These are phyloP conservation scores for Phaedon cochleariae DNA, from an alignment of 2,888 invertebrate genomes.

Conservation along the genomic window DNA sequence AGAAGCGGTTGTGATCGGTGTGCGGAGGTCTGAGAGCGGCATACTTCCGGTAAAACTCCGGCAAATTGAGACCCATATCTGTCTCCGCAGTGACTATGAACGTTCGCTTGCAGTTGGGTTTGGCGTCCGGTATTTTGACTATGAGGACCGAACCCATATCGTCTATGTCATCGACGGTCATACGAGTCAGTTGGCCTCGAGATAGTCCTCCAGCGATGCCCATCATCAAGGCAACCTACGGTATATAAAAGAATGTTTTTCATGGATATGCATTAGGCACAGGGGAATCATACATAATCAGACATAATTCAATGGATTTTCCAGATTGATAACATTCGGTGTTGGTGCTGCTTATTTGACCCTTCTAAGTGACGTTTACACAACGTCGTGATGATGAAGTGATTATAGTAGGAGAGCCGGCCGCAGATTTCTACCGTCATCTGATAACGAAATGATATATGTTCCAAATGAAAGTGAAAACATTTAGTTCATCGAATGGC, in stretches of 20 bases:
- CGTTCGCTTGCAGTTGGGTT: constrained; percentile 11
- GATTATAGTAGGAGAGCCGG: no score
- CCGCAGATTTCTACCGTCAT: no score
- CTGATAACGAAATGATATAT: no score
- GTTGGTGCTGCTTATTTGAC: no score
- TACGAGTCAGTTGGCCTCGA: constrained; percentile 30
- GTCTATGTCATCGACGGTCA: constrained; percentile 37
- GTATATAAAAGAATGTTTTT: neutral
- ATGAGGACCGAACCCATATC: constrained; percentile 23
- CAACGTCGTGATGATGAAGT: no score
- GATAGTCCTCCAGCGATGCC: constrained; percentile 1
- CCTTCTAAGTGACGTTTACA: no score
- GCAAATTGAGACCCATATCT: constrained; percentile 8
- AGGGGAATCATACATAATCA: no score
- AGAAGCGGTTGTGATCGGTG: constrained; percentile 27
- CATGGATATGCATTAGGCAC: no score
- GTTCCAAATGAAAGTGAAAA: no score
- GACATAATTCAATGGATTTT: no score
- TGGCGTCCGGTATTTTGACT: constrained; percentile 29
- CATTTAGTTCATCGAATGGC: no score
- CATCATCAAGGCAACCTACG: constrained; percentile 13
- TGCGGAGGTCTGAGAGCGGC: neutral
- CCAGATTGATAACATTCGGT: no score
- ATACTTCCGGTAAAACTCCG: constrained; percentile 11
- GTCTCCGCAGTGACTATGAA: constrained; percentile 8